Conservation (phyloP, 2,888 invertebrate species). For the Agonopterix alstromeriana region DNA sequence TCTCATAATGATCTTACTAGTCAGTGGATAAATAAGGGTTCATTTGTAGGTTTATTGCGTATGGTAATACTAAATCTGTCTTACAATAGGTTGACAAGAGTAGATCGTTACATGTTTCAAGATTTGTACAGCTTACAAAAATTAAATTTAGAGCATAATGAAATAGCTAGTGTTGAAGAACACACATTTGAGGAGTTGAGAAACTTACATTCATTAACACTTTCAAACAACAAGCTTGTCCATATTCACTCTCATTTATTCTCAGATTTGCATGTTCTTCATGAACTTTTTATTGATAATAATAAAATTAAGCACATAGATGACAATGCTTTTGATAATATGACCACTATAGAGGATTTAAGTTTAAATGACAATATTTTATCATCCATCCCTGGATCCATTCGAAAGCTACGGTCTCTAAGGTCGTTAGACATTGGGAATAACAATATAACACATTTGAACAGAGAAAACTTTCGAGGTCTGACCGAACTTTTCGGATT, state of each 20-base stretch:
- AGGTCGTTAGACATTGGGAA: constrained; percentile 88
- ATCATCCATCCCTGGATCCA: constrained; percentile 80
- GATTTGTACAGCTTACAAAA: constrained; percentile 86
- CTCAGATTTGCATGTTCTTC: constrained; percentile 83
- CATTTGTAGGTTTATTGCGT: constrained; percentile 83
- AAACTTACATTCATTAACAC: constrained; percentile 85
- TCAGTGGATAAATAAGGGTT: constrained; percentile 85
- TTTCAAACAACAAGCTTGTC: constrained; percentile 82
- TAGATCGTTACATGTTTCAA: constrained; percentile 83
- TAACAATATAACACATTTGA: constrained; percentile 85
- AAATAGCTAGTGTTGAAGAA: constrained; percentile 80
- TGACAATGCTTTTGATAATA: constrained; percentile 83
- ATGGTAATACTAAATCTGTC: constrained; percentile 86
- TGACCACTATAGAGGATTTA: constrained; percentile 85
- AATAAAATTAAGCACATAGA: constrained; percentile 83
- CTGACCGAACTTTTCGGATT: constrained; percentile 85
- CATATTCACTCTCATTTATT: constrained; percentile 82
- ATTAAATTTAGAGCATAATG: constrained; percentile 84
- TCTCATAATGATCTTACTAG: constrained; percentile 84
- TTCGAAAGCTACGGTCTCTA: constrained; percentile 81
- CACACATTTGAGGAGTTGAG: constrained; percentile 84
- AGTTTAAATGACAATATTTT: constrained; percentile 84
- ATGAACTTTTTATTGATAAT: constrained; percentile 83
- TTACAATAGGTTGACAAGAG: constrained; percentile 80
- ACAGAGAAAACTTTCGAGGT: constrained; percentile 83